Conservation (phyloP, 1,140 invertebrate genomes). For the Streblospio benedicti region DNA sequence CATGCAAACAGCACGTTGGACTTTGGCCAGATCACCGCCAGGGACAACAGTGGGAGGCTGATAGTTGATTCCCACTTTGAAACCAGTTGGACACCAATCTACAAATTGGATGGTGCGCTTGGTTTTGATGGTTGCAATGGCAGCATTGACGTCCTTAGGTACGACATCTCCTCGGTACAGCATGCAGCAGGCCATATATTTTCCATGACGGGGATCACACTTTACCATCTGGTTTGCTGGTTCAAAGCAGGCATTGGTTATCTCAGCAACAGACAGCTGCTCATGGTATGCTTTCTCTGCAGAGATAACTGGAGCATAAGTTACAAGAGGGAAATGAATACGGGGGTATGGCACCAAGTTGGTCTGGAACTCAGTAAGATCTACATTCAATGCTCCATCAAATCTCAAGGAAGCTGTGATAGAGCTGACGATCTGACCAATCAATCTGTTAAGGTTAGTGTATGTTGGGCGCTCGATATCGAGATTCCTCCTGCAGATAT, state of each 20-base stretch:
- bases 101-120: conserved; percentile 67
- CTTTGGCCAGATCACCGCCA: conserved; percentile 59
- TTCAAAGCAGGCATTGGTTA: conserved; percentile 81
- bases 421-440: conserved; percentile 51
- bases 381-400: conserved; percentile 63
- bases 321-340: conserved; percentile 17
- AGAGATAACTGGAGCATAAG: conserved; percentile 25
- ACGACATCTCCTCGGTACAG: conserved; percentile 46
- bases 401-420: conserved; percentile 59
- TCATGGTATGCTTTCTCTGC: too few relatives aligned
- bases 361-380: conserved; percentile 64
- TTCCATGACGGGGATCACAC: too few relatives aligned
- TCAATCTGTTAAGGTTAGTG: conserved; percentile 39
- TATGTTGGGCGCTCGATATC: conserved; percentile 31
- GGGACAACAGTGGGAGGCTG: conserved; percentile 58
- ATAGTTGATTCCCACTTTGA: too few relatives aligned
- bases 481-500: conserved; percentile 33
- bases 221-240: conserved; percentile 73
- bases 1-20: conserved; percentile 58
- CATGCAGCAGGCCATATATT: conserved; percentile 35
- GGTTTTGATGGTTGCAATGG: conserved; percentile 75
- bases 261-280: conserved; percentile 58
- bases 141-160: conserved; percentile 77
- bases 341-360: conserved; percentile 50
- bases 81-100: too few relatives aligned